Evolutionary conservation across 2,113 vertebrate genomes (phyloP).

Genomic region (Prinia subflava): DNA sequence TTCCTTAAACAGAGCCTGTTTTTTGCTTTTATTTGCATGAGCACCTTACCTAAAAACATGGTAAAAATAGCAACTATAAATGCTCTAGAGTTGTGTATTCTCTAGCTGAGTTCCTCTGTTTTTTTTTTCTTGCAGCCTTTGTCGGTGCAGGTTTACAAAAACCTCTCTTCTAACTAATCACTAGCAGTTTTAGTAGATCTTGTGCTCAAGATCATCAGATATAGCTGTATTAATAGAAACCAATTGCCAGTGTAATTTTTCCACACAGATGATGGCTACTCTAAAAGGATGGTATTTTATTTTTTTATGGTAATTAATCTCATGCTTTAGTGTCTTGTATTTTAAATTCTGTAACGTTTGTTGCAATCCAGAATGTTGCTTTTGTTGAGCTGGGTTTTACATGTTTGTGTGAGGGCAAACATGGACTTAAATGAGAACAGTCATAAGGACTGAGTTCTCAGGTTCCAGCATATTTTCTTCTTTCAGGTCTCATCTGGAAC

Average conservation of each 20-base stretch:
- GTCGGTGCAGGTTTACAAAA: background rate
- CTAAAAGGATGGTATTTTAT: background rate
- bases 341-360: background rate
- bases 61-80: slow-evolving; percentile 35
- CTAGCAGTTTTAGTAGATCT: background rate
- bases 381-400: background rate
- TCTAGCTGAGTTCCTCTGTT: background rate
- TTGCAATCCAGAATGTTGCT: background rate
- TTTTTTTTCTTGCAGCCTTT: background rate
- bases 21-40: background rate
- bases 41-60: background rate
- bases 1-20: background rate
- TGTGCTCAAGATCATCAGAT: background rate
- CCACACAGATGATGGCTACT: background rate
- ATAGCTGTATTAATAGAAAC: background rate
- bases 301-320: background rate
- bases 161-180: background rate
- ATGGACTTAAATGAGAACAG: background rate
- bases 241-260: background rate
- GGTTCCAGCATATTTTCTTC: background rate
- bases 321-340: background rate
- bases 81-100: background rate
- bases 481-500: background rate
- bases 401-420: background rate
- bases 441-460: background rate